A percentile compares a stretch with the other conserved stretches of the same genome.
phyloP scores from a whole-genome alignment of 2,888 invertebrate species.

The Pseudococcus longispinus region DNA sequence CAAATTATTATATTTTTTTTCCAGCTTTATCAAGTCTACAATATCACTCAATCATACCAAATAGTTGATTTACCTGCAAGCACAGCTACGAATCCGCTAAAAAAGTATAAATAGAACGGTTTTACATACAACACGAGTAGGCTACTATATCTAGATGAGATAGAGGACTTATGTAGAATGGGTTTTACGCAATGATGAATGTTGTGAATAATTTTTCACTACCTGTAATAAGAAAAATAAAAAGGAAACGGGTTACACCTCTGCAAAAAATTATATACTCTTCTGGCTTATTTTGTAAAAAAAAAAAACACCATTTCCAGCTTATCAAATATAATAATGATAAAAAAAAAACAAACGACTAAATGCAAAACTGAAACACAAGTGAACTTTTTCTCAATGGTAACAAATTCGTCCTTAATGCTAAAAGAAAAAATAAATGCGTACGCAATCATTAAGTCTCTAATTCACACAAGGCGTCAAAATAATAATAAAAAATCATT shows the following conservation, averaged over 20 bases:
- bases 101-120: constrained; percentile 39
- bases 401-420: constrained; percentile 22
- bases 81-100: constrained; percentile 32
- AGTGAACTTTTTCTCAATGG: constrained; percentile 38
- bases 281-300: neutral
- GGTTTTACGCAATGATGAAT: constrained; percentile 54
- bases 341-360: constrained; percentile 8
- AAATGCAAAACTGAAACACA: constrained; percentile 45
- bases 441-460: constrained; percentile 37
- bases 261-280: neutral
- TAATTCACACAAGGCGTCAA: constrained; percentile 42
- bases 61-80: constrained; percentile 40
- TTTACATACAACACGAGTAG: constrained; percentile 40
- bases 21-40: no score
- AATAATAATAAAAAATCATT: constrained; percentile 25
- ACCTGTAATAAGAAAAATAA: constrained; percentile 53
- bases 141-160: constrained; percentile 34
- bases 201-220: constrained; percentile 55
- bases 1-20: neutral
- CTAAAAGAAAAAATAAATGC: constrained; percentile 35
- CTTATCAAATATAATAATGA: neutral
- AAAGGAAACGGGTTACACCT: constrained; percentile 47
- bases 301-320: constrained; percentile 15
- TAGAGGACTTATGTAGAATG: constrained; percentile 47
- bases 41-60: constrained; percentile 30